These are phyloP conservation scores for Neocrepidodera transversa DNA, from an alignment of 2,888 invertebrate genomes.

Conservation along the genomic window DNA sequence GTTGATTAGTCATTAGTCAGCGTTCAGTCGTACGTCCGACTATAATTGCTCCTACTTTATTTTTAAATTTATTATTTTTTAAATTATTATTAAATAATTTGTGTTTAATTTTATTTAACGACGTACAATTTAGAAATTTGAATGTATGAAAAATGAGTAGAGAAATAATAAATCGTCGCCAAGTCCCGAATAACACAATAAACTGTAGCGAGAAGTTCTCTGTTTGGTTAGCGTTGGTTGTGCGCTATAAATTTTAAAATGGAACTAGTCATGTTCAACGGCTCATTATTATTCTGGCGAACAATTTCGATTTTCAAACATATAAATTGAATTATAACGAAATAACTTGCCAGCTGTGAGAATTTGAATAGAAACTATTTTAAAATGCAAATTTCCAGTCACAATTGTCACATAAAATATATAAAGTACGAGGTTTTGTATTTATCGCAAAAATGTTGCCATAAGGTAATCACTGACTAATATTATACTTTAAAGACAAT, in stretches of 20 bases:
- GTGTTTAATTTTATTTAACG: no score
- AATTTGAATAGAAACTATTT: constrained; percentile 49
- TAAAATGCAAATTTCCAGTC: constrained; percentile 46
- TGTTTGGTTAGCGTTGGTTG: background rate
- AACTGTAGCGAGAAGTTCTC: background rate
- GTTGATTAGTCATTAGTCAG: no score
- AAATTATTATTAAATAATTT: no score
- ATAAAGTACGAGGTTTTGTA: constrained; percentile 43
- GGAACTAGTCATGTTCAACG: constrained; percentile 38
- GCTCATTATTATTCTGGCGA: constrained; percentile 44
- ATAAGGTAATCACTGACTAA: no score
- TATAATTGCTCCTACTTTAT: no score
- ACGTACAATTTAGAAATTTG: no score
- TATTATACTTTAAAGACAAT: no score
- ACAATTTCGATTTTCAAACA: constrained; percentile 47
- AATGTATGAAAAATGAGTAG: no score
- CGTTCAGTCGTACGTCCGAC: no score
- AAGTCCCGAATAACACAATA: background rate
- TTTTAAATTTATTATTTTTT: no score
- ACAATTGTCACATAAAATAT: constrained; percentile 45
- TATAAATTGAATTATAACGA: constrained; percentile 48
- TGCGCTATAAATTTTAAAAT: constrained; percentile 25
- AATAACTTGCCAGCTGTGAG: constrained; percentile 45
- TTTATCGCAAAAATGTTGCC: constrained; percentile 16
- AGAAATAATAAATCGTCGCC: no score